Conservation (phyloP, 92 coral and sea anemone species). For the Desmophyllum pertusum region DNA sequence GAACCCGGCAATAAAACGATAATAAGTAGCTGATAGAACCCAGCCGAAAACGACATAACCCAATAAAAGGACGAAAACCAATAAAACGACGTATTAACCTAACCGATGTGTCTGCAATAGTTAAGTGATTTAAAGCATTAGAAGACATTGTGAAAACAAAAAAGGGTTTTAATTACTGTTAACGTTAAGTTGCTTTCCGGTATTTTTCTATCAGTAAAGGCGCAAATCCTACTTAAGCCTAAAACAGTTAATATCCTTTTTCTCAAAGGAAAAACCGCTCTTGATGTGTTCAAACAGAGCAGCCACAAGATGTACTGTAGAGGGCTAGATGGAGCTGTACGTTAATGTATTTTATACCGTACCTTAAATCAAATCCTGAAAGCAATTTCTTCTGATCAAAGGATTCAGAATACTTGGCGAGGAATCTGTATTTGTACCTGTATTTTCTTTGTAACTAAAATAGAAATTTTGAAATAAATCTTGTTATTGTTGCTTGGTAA, state of each 20-base stretch:
- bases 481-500: too few relatives aligned
- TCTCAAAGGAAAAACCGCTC: slow-evolving; percentile 12
- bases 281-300: neutral
- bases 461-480: too few relatives aligned
- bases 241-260: slow-evolving; percentile 6
- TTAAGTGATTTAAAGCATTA: neutral
- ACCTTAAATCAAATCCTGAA: too few relatives aligned
- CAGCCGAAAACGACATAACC: neutral
- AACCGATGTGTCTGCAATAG: neutral
- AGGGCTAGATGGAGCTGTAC: neutral
- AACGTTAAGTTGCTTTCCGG: slow-evolving; percentile 6
- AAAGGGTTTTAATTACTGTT: neutral
- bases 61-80: neutral
- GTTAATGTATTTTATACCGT: too few relatives aligned
- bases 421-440: too few relatives aligned
- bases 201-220: neutral
- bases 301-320: neutral
- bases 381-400: too few relatives aligned
- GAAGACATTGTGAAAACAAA: neutral
- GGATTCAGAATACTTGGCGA: too few relatives aligned
- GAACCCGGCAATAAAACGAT: neutral
- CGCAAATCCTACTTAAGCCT: slow-evolving; percentile 12
- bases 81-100: neutral
- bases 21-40: neutral
- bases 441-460: too few relatives aligned